Evolutionary conservation across 2,888 invertebrate genomes (phyloP), one percentile per base, ranked within the genome.

Genomic region (Caenorhabditis afra): DNA sequence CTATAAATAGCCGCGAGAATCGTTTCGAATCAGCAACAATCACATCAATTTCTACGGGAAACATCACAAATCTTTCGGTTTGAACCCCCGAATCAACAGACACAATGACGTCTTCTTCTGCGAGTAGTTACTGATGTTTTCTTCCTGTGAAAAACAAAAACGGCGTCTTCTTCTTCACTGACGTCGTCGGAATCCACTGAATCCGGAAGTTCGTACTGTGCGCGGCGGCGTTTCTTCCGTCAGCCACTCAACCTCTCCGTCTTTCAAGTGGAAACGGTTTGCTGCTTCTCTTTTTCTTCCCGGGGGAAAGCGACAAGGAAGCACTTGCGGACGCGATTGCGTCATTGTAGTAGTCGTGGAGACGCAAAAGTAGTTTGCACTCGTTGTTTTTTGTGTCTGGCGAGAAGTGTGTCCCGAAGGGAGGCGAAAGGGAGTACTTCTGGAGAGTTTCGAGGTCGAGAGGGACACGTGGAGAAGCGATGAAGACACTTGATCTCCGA

Each of bases 21-120:
- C 22, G 58, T 23, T 44, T 35, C 53, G 35, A n/a, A 53, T 53
- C 53, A 59, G 45, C 45, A 35, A 18, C 59, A 29, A 45, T 59
- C 49, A 29, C 47, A 37, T 62, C 49, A 49, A 49, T 57, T 41
- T 41, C 41, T 3, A 7, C 3, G 41, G 41, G 10, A 22, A 41
- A 52, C 23, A 64, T 39, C 64, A 64, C 64, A 64, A 64, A 64
- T 64, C 64, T 61, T 22, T 29, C 44, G 16, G 61, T 61, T 23
- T 23, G 37, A 20, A 50, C 20, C 50, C 50, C 16, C 10, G 47
- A 29, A 47, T 12, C 20, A 59, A 50, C 52, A 68, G 68, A 68
- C 68, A 68, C 20, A 14, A 4, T 68, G 68, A 68, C 68, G 68
- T 57, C 68, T 57, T 59, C 66, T 57, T n/a, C 12, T n/a, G 5